Conservation (phyloP, 2,888 invertebrate genomes). For the Cremastobaeus sp. region DNA sequence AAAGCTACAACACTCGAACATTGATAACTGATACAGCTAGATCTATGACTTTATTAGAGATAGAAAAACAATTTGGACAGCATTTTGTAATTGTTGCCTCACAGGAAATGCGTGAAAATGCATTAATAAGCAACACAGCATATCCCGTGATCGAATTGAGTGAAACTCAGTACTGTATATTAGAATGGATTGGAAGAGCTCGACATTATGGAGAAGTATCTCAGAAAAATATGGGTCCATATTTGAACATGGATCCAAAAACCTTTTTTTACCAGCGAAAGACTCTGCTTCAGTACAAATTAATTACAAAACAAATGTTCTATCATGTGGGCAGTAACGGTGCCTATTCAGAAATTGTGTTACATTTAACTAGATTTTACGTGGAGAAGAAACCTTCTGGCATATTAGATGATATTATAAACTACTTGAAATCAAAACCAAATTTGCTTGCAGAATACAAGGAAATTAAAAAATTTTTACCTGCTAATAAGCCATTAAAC, state of each 20-base stretch:
- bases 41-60: conserved; percentile 78
- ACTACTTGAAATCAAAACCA: conserved; percentile 80
- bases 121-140: conserved; percentile 80
- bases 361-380: conserved; percentile 84
- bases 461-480: conserved; percentile 79
- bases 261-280: conserved; percentile 83
- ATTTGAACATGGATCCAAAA: conserved; percentile 82
- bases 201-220: conserved; percentile 85
- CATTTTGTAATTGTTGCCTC: conserved; percentile 85
- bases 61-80: conserved; percentile 80
- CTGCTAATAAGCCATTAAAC: conserved; percentile 76
- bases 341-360: conserved; percentile 78
- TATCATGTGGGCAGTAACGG: conserved; percentile 79
- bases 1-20: conserved; percentile 81
- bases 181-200: conserved; percentile 87
- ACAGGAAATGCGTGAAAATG: conserved; percentile 81
- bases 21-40: conserved; percentile 79
- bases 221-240: conserved; percentile 79
- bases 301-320: conserved; percentile 83
- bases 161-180: conserved; percentile 83
- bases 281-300: conserved; percentile 80
- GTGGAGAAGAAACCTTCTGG: conserved; percentile 80
- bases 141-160: conserved; percentile 79
- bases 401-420: conserved; percentile 80
- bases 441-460: conserved; percentile 80